Percentiles rank a stretch among this genome's conserved stretches.
Conservation (phyloP, 2,888 invertebrate genomes). For the Sepiola atlantica region DNA sequence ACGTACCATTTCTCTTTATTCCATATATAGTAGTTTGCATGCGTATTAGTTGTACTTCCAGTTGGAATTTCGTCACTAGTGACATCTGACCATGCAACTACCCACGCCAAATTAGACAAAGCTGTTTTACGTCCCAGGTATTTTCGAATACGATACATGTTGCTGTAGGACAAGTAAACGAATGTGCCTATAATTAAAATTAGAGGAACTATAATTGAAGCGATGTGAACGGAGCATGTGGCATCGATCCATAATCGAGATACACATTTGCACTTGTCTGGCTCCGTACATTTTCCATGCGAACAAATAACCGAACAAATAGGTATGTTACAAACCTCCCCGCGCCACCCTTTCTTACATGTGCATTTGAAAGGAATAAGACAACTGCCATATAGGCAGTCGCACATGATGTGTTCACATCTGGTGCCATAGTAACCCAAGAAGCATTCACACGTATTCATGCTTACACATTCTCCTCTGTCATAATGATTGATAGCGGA, state of each 20-base stretch:
- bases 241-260: conserved; percentile 51
- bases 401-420: conserved; percentile 54
- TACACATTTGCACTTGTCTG: conserved; percentile 56
- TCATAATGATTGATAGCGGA: not conserved
- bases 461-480: not conserved
- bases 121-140: conserved; percentile 49
- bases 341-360: conserved; percentile 56
- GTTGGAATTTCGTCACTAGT: conserved; percentile 54
- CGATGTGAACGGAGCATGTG: conserved; percentile 51
- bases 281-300: conserved; percentile 57
- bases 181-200: conserved; percentile 50
- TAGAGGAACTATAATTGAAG: conserved; percentile 52
- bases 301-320: conserved; percentile 54
- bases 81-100: conserved; percentile 58
- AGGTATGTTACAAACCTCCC: conserved; percentile 53
- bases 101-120: conserved; percentile 58
- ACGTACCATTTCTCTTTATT: conserved; percentile 57
- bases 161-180: conserved; percentile 49
- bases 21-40: conserved; percentile 52
- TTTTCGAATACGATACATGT: conserved; percentile 47
- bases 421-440: conserved; percentile 53
- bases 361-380: conserved; percentile 53
- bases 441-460: conserved; percentile 51
- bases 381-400: conserved; percentile 56
- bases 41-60: conserved; percentile 52